phyloP scores from a whole-genome alignment of 2,113 vertebrate genomes.

The Ctenomys sociabilis region DNA sequence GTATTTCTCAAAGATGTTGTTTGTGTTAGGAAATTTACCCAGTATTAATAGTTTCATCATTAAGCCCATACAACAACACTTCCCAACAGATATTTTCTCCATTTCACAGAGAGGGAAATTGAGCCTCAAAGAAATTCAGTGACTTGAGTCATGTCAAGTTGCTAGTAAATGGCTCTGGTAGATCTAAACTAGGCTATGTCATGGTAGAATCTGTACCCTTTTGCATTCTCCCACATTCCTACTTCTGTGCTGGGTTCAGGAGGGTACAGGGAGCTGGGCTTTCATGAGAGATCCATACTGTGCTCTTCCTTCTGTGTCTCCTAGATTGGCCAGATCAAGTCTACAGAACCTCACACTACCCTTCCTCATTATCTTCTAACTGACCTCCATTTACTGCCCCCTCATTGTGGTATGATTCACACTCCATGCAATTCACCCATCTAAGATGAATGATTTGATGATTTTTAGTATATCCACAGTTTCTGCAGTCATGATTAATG shows the following conservation, averaged over 20 bases:
- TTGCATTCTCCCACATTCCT: not conserved
- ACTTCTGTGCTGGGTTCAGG: not conserved
- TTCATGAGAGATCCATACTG: not conserved
- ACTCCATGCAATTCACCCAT: not conserved
- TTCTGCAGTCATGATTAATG: not conserved
- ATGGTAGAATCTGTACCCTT: not conserved
- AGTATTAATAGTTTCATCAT: not conserved
- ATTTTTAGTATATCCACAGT: not conserved
- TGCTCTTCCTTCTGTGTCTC: not conserved
- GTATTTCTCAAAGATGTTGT: slow-evolving; percentile 14
- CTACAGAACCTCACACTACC: not conserved
- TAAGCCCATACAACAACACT: not conserved
- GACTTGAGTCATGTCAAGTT: not conserved
- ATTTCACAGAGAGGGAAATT: not conserved
- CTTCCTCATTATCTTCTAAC: not conserved
- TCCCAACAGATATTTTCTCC: not conserved
- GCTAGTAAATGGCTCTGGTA: not conserved
- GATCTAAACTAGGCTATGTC: not conserved
- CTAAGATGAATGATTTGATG: not conserved
- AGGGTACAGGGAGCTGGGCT: not conserved
- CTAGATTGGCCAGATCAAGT: not conserved
- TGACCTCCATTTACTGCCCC: not conserved
- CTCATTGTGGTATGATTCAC: not conserved
- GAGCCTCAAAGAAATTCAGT: not conserved
- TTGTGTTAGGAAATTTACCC: not conserved